Percentiles rank a stretch among this genome's conserved stretches.
Evolutionary conservation across 2,113 vertebrate genomes (phyloP).

Genomic region (Nycticryphes semicollaris): DNA sequence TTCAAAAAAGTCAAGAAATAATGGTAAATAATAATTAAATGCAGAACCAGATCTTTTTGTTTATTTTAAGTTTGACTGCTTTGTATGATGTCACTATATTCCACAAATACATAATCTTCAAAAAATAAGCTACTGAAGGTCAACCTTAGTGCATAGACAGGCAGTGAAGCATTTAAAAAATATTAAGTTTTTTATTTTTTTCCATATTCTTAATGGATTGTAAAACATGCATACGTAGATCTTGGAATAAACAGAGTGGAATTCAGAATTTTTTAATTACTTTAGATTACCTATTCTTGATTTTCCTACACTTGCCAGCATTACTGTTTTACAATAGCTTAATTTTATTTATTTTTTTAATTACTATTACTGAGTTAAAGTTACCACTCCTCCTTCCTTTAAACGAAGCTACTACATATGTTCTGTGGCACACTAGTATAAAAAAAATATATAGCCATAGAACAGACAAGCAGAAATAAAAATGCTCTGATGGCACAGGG

Average conservation of each 20-base stretch:
- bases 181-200: not conserved
- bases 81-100: not conserved
- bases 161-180: not conserved
- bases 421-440: too few relatives aligned
- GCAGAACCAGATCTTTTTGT: not conserved
- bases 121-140: not conserved
- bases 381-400: not conserved
- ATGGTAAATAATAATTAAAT: not conserved
- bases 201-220: not conserved
- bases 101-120: not conserved
- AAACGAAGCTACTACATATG: fast-evolving
- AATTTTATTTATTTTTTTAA: not conserved
- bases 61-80: not conserved
- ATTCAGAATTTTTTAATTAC: not conserved
- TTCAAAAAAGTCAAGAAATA: not conserved
- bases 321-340: not conserved
- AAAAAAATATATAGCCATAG: not conserved
- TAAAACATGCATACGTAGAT: not conserved
- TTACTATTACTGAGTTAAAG: not conserved
- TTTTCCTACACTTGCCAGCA: not conserved
- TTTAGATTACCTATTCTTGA: not conserved
- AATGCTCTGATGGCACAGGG: fast-evolving
- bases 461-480: not conserved
- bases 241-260: not conserved
- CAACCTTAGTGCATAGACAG: not conserved